Evolutionary conservation across 1,140 invertebrate genomes (phyloP).

Genomic region (Lamellibrachia luymesi): DNA sequence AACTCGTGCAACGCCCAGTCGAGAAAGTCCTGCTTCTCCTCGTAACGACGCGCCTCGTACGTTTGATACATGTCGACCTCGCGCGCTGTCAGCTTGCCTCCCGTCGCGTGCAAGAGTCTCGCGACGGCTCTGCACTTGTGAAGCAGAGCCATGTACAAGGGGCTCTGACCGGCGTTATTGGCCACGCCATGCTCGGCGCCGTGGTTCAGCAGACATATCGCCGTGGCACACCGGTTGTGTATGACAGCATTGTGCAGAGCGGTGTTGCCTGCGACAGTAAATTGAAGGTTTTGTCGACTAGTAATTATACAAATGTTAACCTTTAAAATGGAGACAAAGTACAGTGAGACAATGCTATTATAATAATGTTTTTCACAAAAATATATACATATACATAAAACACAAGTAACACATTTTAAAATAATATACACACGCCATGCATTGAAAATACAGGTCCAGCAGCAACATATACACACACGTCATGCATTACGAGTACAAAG

Average conservation of each 20-base stretch:
- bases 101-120: background rate
- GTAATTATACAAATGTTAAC: background rate
- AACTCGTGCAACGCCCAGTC: conserved; percentile 10
- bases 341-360: too few relatives aligned
- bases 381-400: too few relatives aligned
- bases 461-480: too few relatives aligned
- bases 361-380: too few relatives aligned
- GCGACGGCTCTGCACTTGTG: background rate
- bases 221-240: conserved; percentile 2
- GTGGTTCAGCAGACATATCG: conserved; percentile 10
- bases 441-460: too few relatives aligned
- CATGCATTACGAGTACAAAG: too few relatives aligned
- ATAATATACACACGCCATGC: too few relatives aligned
- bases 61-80: conserved; percentile 7
- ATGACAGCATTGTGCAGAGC: conserved; percentile 19
- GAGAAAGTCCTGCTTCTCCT: conserved; percentile 16
- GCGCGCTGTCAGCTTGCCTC: background rate
- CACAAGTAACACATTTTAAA: too few relatives aligned
- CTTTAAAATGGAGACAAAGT: background rate
- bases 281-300: background rate
- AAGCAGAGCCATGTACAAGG: conserved; percentile 11
- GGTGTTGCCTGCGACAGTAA: background rate
- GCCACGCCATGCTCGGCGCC: background rate
- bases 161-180: conserved; percentile 17
- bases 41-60: conserved; percentile 8